Evolutionary conservation across 2,113 vertebrate genomes (phyloP).

Genomic region (Notarius lentiginosus): DNA sequence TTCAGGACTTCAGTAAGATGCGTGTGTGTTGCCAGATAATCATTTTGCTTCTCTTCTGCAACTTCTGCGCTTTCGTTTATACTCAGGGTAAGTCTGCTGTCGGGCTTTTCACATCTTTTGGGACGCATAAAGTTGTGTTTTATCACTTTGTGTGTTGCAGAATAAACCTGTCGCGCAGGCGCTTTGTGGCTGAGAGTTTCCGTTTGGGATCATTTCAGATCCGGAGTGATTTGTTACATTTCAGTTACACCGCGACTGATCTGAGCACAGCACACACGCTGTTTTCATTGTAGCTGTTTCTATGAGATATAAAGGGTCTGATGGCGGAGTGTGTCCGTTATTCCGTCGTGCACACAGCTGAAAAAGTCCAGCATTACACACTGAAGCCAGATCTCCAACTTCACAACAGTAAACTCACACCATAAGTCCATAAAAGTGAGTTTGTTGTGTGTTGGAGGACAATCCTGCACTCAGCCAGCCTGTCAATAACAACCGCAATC

Average conservation of each 20-base stretch:
- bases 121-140: background rate
- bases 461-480: background rate
- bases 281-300: background rate
- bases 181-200: background rate
- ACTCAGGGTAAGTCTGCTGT: conserved; percentile 74
- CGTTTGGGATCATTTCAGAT: background rate
- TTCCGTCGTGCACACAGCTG: background rate
- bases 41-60: conserved; percentile 67
- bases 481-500: background rate
- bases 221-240: conserved; percentile 39
- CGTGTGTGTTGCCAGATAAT: conserved; percentile 71
- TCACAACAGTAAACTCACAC: background rate
- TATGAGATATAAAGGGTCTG: background rate
- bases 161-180: background rate
- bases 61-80: conserved; percentile 63
- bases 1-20: conserved; percentile 77
- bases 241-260: background rate
- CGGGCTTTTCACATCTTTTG: background rate
- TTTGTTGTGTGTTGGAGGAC: background rate
- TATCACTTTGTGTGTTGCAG: background rate
- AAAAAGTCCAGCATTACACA: background rate
- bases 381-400: conserved; percentile 50
- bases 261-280: background rate
- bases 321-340: conserved; percentile 30
- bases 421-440: background rate